Conservation (phyloP, 2,797 vertebrate genomes). For the Rhinatrema bivittatum region DNA sequence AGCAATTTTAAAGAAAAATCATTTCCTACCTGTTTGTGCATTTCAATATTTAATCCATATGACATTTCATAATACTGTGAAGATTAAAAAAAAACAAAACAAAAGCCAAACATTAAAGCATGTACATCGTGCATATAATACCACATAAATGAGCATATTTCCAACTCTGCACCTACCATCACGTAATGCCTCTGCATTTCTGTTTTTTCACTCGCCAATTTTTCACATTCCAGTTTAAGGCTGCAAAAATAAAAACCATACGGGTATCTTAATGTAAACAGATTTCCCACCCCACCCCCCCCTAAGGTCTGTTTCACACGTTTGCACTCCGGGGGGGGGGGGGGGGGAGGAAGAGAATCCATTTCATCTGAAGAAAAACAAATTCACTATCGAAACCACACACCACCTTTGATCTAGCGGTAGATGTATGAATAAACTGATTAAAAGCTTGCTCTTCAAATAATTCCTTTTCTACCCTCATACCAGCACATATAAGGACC, state of each 20-base stretch:
- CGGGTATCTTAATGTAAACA: constrained; percentile 44
- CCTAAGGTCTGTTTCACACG: constrained; percentile 39
- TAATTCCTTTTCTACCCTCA: too few relatives aligned
- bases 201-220: constrained; percentile 92
- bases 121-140: neutral
- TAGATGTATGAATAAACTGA: constrained; percentile 9
- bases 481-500: too few relatives aligned
- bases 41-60: constrained; percentile 95
- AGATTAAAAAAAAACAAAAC: constrained; percentile 25
- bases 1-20: too few relatives aligned
- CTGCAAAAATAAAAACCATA: constrained; percentile 64
- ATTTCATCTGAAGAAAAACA: too few relatives aligned
- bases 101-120: constrained; percentile 19
- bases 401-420: constrained; percentile 13
- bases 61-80: constrained; percentile 96
- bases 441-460: constrained; percentile 2
- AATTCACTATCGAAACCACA: constrained; percentile 13
- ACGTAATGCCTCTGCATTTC: constrained; percentile 97
- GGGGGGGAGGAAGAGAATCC: constrained; percentile 27
- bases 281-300: too few relatives aligned
- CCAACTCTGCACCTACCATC: constrained; percentile 71
- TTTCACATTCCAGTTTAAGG: constrained; percentile 95
- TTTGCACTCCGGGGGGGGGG: constrained; percentile 43
- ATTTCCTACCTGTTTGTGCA: constrained; percentile 94
- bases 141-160: neutral